Conservation (phyloP, 2,797 vertebrate species). For the Emys orbicularis region DNA sequence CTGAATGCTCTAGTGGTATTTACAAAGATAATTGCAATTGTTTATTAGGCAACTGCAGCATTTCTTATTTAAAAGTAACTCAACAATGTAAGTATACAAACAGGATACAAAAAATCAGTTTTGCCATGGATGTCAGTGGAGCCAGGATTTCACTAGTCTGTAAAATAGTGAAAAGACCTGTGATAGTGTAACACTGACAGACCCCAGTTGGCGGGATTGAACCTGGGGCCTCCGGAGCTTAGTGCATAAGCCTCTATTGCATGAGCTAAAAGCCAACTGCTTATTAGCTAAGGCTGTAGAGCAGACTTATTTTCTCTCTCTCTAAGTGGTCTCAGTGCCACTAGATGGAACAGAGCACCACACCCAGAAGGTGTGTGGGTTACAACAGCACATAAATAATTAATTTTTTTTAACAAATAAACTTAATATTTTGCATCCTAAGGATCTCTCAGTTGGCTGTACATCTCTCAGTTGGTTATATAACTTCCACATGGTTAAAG, state of each 20-base stretch:
- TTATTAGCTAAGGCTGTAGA: too few species aligned
- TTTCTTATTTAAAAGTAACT: conserved; percentile 28
- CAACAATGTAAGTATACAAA: background rate
- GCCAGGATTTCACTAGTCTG: background rate
- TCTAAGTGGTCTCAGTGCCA: too few species aligned
- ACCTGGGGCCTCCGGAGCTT: too few species aligned
- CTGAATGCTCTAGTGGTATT: background rate
- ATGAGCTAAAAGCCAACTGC: too few species aligned
- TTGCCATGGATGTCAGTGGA: background rate
- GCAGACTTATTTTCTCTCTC: too few species aligned
- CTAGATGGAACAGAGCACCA: too few species aligned
- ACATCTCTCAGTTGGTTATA: background rate
- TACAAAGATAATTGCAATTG: background rate
- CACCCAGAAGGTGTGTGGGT: too few species aligned
- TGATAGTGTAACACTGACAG: background rate
- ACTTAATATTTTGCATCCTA: background rate
- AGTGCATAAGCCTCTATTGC: too few species aligned
- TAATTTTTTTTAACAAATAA: background rate
- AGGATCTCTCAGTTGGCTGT: background rate
- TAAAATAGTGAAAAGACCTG: background rate
- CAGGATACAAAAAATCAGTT: background rate
- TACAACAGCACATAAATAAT: background rate
- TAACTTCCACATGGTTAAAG: background rate
- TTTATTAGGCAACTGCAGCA: background rate
- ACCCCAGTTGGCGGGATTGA: too few species aligned